Base-by-base conservation (phyloP, 2,888 invertebrate species). In the Drosophila phalerata region DNA sequence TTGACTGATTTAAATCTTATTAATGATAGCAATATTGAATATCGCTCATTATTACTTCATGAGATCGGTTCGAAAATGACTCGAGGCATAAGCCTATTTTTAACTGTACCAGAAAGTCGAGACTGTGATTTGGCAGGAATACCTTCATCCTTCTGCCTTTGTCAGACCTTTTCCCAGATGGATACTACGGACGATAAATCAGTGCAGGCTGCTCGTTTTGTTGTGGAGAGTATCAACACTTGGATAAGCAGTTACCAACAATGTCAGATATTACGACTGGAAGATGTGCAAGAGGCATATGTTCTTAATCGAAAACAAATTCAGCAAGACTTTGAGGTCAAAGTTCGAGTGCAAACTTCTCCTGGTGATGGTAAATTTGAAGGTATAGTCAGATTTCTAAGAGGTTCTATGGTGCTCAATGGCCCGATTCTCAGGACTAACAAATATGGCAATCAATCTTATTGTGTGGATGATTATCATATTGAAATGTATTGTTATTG, bases 111-210 rank as follows among this genome's bases (percentile, higher is more conserved):
- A 0, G 91, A 91, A 25, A 93, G 94, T 56, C 93, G 98, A 49
- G 96, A 96, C 0, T 98, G 98, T 90, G 92, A 94, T 40, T 92
- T 93, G 62, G 97, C 97, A 0, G 94, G 93, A 0, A 96, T 98
- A 58, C 94, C 95, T 0, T 94, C 95, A 9, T 96, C 97, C 88
- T 98, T 96, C 95, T 98, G 98, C 90, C 96, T 96, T 15, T 98
- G 98, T 78, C 96, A 96, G 6, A 56, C 30, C 0, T 58, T 74
- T 13, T 40, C 5, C 0, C 32, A n/a, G 19, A 28, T 85, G 3
- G 34, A 57, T 5, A 19, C 22, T 0, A 32, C 45, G 0, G 62
- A 77, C 25, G 22, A n/a, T 2, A 38, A 49, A 47, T 67, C 69
- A 0, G 10, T 55, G 0, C 65, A 37, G 0, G 71, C 83, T 5